Conservation (phyloP, 2,888 invertebrate genomes). For the Ypsolopha sequella region DNA sequence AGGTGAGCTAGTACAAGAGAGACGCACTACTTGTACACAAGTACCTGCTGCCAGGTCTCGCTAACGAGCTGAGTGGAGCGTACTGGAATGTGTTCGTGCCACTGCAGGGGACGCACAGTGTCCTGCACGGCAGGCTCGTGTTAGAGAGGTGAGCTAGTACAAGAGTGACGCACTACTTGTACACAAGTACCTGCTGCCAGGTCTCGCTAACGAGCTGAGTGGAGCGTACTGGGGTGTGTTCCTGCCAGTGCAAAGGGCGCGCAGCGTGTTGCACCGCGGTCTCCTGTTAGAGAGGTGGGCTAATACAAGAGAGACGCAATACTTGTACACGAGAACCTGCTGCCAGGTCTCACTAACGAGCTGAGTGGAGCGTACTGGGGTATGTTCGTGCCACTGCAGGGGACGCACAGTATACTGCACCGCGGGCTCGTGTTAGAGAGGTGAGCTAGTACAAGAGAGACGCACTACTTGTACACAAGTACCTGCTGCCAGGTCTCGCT, state of each 20-base stretch:
- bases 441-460: too few species aligned
- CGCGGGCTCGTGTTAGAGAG: slow-evolving; percentile 77
- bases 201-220: slow-evolving; percentile 14
- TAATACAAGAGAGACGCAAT: too few species aligned
- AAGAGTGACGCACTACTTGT: too few species aligned
- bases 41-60: not conserved
- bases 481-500: slow-evolving; percentile 75
- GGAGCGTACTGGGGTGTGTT: slow-evolving; percentile 87
- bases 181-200: not conserved
- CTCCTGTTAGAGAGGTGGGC: slow-evolving; percentile 66
- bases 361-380: slow-evolving; percentile 86
- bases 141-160: slow-evolving; percentile 69
- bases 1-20: slow-evolving; percentile 75
- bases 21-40: slow-evolving; percentile 47
- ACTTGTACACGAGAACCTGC: slow-evolving; percentile 67
- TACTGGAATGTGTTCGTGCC: slow-evolving; percentile 91
- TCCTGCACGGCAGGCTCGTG: slow-evolving; percentile 84
- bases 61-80: slow-evolving; percentile 51
- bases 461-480: slow-evolving; percentile 49
- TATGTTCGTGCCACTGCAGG: slow-evolving; percentile 85
- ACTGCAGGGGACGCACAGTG: slow-evolving; percentile 81
- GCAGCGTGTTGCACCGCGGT: slow-evolving; percentile 85
- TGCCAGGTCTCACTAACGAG: slow-evolving; percentile 78
- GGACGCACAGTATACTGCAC: slow-evolving; percentile 82
- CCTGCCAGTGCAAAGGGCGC: slow-evolving; percentile 83